Evolutionary conservation across 2,113 vertebrate genomes (phyloP), one percentile per base, ranked within the genome.

Genomic region (Python bivittatus): DNA sequence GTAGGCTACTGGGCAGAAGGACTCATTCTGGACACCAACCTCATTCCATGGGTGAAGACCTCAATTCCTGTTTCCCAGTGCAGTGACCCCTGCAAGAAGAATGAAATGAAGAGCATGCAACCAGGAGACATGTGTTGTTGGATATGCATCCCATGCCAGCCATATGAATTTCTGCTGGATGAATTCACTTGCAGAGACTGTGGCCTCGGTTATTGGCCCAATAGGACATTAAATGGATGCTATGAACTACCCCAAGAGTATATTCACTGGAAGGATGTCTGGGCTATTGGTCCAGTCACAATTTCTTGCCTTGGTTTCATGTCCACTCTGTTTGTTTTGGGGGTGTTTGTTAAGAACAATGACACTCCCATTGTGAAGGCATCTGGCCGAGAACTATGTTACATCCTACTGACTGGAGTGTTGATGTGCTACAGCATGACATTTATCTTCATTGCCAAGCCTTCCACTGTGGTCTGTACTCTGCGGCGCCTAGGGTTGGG

Each of bases 381-480:
- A 29, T 99, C 99, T 0, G 99, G 99, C 3, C 98, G 99, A 6
- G 99, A 99, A 96, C 98, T 99, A 44, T 99, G 99, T 94, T 99
- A 99, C 96, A 99, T 99, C 94, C 98, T 99, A 48, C 97, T 99
- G 88, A 96, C 98, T 0, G 99, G 99, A 0, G 99, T 99, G 57
- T 97, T 99, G 83, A 99, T 99, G 98, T 99, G 99, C 97, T 99
- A 99, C 95, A 98, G 98, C 97, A 99, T 99, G 98, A 99, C 99
- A 48, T 99, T 99, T 95, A 96, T 99, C 97, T 99, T 99, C 97
- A 99, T 99, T 0, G 96, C 98, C 1, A 99, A 99, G 96, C 99
- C 99, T 0, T 99, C 99, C 84, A 98, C 98, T 0, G 98, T 93
- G 0, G 98, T 99, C 64, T 99, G 99, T 94, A 98, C 99, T 0